These are phyloP conservation scores for Brachypterus glaber DNA, from an alignment of 2,888 invertebrate species.

Conservation along the genomic window DNA sequence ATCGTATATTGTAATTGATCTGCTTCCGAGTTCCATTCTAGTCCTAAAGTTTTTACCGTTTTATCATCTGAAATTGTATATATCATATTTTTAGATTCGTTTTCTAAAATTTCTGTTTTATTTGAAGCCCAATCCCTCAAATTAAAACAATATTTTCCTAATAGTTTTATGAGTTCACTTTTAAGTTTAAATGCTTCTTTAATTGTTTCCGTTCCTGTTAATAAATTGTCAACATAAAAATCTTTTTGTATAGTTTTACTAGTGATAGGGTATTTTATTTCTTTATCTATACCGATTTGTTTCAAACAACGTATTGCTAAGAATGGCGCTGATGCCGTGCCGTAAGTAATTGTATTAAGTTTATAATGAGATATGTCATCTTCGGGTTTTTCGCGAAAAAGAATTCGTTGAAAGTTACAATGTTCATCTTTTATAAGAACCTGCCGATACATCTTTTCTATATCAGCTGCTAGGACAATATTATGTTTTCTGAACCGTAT, in stretches of 20 bases:
- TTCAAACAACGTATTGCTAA: constrained; percentile 11
- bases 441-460: no score
- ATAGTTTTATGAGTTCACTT: constrained; percentile 4
- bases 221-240: constrained; percentile 15
- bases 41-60: no score
- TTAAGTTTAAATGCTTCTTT: constrained; percentile 6
- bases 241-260: constrained; percentile 12
- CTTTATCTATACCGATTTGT: constrained; percentile 8
- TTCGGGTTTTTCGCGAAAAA: no score
- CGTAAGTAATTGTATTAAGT: constrained; percentile 11
- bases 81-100: constrained; percentile 3
- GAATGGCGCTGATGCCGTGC: constrained; percentile 11
- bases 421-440: no score
- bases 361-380: no score
- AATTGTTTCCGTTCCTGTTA: constrained; percentile 7
- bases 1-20: no score
- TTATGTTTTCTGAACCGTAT: no score
- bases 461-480: no score
- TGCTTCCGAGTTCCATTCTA: no score
- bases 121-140: constrained; percentile 11
- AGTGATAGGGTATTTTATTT: constrained; percentile 6
- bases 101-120: no score
- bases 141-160: constrained; percentile 8
- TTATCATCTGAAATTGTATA: not conserved
- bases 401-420: no score